Base-by-base conservation (phyloP, 2,113 vertebrate species). In the Carettochelys insculpta region DNA sequence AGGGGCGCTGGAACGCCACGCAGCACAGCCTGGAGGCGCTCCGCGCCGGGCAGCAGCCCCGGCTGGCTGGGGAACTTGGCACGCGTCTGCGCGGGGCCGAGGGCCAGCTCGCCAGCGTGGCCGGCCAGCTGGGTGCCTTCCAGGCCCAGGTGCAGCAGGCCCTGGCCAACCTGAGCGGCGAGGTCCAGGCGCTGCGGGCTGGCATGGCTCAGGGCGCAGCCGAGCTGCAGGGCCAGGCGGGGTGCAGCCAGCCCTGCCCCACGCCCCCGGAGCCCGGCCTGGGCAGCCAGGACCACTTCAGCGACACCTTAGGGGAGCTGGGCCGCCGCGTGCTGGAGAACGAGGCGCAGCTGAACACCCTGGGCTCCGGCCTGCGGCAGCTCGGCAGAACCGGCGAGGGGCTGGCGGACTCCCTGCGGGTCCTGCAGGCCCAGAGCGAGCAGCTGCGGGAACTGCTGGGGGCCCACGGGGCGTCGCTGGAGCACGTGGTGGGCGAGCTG, bases 1-100 rank as follows among this genome's bases (percentile, higher is more conserved):
- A 99, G 92, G 97, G 98, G 65, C 97, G 95, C 41, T 80, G 99
- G 91, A 99, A 99, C 10, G 97, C 97, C 92, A 99, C 98, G 0
- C 81, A 98, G 95, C 97, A 97, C 56, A 97, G 98, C 95, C 94
- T 97, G 0, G 98, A 98, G 93, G 98, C 98, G 48, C 97, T 96
- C 89, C 98, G 97, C 5, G 84, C 68, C 20, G 45, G 43, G 82
- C 50, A 89, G 90, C 88, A 17, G 58, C 29, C 90, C 78, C 94
- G n/a, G n/a, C n/a, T 8, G 97, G 90, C 22, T 2, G 38, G 41
- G 11, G 68, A 73, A 3, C 86, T 94, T 5, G 38, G 88, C n/a
- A 86, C 80, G 14, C 98, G 96, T 73, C 91, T 98, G 45, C 97
- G 98, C 6, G 96, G 97, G 71, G 96, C 98, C 54, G 91, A 82